Percentiles rank a stretch among this genome's conserved stretches.
These are phyloP conservation scores for Ictalurus furcatus DNA, from an alignment of 2,113 vertebrate genomes.

Conservation along the genomic window DNA sequence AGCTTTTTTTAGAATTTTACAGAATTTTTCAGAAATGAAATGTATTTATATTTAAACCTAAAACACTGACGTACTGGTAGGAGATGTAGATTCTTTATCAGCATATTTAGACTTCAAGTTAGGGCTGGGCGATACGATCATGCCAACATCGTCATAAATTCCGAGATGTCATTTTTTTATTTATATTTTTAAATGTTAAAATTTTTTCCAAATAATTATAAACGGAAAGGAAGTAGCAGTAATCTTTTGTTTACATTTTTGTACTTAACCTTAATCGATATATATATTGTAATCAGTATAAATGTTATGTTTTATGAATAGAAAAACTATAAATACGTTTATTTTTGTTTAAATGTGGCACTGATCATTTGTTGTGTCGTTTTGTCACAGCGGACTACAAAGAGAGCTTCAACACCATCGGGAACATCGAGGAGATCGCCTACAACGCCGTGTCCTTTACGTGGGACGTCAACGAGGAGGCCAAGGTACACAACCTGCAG, in stretches of 20 bases:
- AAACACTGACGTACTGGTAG: no score
- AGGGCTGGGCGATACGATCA: background rate
- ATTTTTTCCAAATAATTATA: background rate
- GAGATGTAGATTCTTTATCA: background rate
- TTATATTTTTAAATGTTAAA: background rate
- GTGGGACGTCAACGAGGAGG: conserved; percentile 93
- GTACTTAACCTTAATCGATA: background rate
- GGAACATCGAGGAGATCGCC: conserved; percentile 95
- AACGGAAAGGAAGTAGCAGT: background rate
- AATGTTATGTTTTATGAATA: no score
- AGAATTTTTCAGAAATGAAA: background rate
- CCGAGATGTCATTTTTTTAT: background rate
- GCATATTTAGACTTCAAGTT: background rate
- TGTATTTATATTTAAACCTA: background rate
- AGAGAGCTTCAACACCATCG: conserved; percentile 93
- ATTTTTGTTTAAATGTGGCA: background rate
- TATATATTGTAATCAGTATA: background rate
- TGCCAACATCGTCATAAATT: background rate
- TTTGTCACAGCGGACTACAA: conserved; percentile 88
- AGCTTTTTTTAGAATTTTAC: background rate
- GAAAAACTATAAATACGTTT: no score
- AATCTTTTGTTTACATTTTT: background rate
- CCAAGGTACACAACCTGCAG: conserved; percentile 78
- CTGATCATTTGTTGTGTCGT: background rate
- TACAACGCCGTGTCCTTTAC: conserved; percentile 97